Conservation (phyloP, 35 echinoderm and acorn worm species). For the Ophioderma brevispina region DNA sequence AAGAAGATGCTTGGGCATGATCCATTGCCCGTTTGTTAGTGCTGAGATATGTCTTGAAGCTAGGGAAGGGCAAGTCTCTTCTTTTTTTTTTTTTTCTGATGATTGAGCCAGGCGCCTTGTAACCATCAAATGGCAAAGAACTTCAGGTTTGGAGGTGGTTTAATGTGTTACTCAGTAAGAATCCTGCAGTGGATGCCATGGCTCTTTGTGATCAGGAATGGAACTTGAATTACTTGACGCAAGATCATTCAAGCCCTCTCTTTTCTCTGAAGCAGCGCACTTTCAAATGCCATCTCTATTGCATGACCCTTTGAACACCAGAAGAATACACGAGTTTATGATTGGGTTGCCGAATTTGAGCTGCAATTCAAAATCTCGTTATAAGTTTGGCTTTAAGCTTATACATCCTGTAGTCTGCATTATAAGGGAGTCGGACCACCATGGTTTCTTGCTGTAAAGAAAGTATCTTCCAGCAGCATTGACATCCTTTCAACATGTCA, state of each 20-base stretch:
- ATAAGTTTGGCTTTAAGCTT: slow-evolving; percentile 50
- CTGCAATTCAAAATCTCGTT: background rate
- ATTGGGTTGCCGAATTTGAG: slow-evolving; percentile 48
- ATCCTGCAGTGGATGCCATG: background rate
- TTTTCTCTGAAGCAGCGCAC: slow-evolving; percentile 44
- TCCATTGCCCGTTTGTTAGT: background rate
- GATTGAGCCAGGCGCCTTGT: background rate
- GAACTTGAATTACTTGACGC: background rate
- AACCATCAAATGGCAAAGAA: background rate
- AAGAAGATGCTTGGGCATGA: background rate
- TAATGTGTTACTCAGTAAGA: background rate
- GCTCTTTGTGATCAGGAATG: background rate
- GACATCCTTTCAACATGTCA: slow-evolving; percentile 10
- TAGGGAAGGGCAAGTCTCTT: background rate
- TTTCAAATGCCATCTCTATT: slow-evolving; percentile 39
- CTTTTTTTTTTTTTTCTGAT: background rate
- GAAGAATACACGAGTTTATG: slow-evolving; percentile 38
- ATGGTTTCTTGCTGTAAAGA: slow-evolving; percentile 19
- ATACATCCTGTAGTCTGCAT: slow-evolving; percentile 45
- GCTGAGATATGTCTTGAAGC: background rate
- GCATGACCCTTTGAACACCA: slow-evolving; percentile 6
- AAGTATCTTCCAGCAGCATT: slow-evolving; percentile 53
- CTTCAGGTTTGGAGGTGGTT: background rate
- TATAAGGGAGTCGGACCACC: slow-evolving; percentile 4
- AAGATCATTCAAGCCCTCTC: background rate